Evolutionary conservation across 2,113 vertebrate genomes (phyloP), one percentile per base, ranked within the genome.

Genomic region (Pangasianodon hypophthalmus): DNA sequence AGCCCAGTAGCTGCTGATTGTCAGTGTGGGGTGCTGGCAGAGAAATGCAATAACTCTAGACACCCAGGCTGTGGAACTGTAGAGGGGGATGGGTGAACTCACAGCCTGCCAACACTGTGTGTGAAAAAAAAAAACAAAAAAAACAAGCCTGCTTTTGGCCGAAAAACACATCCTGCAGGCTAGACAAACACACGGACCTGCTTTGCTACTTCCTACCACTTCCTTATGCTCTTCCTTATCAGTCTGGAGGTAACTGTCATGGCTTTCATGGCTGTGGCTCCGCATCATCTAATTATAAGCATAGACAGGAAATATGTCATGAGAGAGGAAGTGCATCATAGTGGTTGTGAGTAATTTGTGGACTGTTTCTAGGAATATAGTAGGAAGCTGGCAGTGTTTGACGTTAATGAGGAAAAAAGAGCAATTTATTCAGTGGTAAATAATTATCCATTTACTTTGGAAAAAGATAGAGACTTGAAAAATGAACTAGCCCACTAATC

Each of bases 11-110:
- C 91, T 86, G 77, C 85, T 92, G 91, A 92, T 91, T 92, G 91
- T 92, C 91, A 92, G 90, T 90, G 83, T 77, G 91, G 88, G 89
- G 88, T 92, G 89, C 88, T 90, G 91, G 87, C 91, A 92, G 90
- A 88, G 64, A 90, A 86, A 90, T 89, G 89, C 91, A 89, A 88
- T 90, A 88, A 92, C 87, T 89, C 85, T 81, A 90, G 91, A 90
- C 62, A 84, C 91, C 75, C 85, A 82, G 85, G 85, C 85, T 90
- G 89, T 87, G 80, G 87, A 87, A 90, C 52, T 56, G 52, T 73
- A 37, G 82, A 83, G 91, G 91, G 91, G 89, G 89, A 87, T 87
- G 91, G 91, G 85, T 89, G 73, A 81, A 71, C 89, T 90, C 69
- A 18, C 85, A 90, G 88, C 52, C 89, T 92, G 87, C 87, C 91